Base-by-base conservation (phyloP, 2,888 invertebrate species). In the Cantharis rustica region DNA sequence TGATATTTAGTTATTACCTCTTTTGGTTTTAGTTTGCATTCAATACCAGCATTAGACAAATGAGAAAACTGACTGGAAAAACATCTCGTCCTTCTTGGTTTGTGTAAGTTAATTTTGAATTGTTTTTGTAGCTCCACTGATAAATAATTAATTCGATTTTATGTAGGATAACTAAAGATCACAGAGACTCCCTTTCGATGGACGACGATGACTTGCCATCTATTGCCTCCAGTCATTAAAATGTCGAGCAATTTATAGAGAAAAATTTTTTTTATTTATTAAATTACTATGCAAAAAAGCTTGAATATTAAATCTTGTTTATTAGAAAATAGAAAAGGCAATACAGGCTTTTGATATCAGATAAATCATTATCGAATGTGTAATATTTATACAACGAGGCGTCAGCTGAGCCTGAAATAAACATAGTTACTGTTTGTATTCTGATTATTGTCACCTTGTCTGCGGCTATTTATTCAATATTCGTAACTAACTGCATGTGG, bases 1-100 rank as follows among this genome's bases (percentile, higher is more conserved):
- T 68, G 20, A 15, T 31, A 15, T 9, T 62, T n/a, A 23, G 5
- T 23, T 23, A 1, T 5, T 11, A 64, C 26, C 10, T 10, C 13
- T 15, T 23, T 16, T 23, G 64, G 10, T 81, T 81, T 72, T 66
- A 84, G 82, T 86, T 84, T 61, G 84, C 85, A 16, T 77, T 87
- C 31, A 82, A 82, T 26, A 83, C 86, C 3, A 84, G 84, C 47
- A 81, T 85, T 5, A 81, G 84, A 66, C 82, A 85, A 80, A 86
- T 87, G 86, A 86, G 83, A 73, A 79, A 77, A 61, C 63, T 82
- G 17, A 82, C 82, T 16, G 80, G 80, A 17, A 72, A 76, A 63
- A 71, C 26, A 62, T 75, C 77, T 15, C 71, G 74, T 61, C 63
- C 71, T 26, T 76, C 79, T 13, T 82, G 82, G 82, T 80, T 79